Percentiles rank a stretch among this genome's conserved stretches.
phyloP scores from a whole-genome alignment of 2,113 vertebrate genomes.

The Willisornis vidua region DNA sequence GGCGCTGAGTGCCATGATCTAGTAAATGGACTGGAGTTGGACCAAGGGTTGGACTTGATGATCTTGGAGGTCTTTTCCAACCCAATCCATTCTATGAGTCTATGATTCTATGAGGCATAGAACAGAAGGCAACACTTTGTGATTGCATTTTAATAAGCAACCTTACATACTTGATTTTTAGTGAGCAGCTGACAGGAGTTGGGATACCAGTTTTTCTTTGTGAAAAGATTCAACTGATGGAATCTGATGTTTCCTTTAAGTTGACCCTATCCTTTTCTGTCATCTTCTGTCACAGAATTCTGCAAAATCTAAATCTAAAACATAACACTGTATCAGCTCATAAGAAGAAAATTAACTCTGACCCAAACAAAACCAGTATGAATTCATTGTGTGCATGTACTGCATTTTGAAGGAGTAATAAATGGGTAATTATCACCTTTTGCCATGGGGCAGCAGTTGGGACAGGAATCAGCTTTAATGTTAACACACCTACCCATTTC shows the following conservation, averaged over 20 bases:
- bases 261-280: neutral
- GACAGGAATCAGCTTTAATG: neutral
- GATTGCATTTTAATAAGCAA: slow-evolving; percentile 65
- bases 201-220: neutral
- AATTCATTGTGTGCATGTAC: neutral
- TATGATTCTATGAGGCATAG: too few species aligned
- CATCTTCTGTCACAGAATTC: neutral
- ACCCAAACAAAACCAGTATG: neutral
- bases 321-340: fast-evolving
- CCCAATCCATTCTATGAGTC: too few species aligned
- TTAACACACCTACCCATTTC: neutral
- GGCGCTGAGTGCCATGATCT: too few species aligned
- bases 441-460: neutral
- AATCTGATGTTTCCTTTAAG: neutral
- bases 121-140: slow-evolving; percentile 45
- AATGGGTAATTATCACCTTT: neutral
- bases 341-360: neutral
- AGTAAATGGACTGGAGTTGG: too few species aligned
- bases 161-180: slow-evolving; percentile 63
- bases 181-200: neutral
- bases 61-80: too few species aligned
- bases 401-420: neutral
- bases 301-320: neutral
- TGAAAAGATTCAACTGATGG: neutral
- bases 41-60: too few species aligned